phyloP scores from a whole-genome alignment of 2,113 vertebrate species.

The Ctenomys sociabilis region DNA sequence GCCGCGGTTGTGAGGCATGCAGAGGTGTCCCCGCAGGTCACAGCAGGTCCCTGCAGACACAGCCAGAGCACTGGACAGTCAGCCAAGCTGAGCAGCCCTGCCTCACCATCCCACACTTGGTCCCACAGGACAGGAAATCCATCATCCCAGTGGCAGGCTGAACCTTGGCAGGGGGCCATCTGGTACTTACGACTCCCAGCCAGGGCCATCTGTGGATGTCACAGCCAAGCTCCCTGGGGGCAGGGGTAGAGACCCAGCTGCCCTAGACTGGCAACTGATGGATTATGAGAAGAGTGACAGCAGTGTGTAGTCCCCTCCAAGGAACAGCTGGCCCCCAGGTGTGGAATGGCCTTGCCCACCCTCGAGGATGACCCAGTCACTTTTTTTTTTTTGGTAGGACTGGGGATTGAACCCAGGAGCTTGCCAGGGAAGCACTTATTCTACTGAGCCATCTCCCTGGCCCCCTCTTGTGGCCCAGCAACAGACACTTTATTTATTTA shows the following conservation, averaged over 20 bases:
- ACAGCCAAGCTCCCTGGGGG: background rate
- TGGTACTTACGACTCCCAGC: background rate
- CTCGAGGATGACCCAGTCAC: background rate
- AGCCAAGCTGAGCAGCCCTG: background rate
- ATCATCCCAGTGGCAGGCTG: background rate
- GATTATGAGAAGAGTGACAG: background rate
- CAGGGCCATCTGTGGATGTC: background rate
- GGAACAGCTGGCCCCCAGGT: background rate
- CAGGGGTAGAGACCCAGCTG: background rate
- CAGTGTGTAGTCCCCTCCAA: background rate
- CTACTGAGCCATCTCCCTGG: too few species aligned
- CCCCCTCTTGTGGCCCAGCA: too few species aligned
- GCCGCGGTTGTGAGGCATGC: conserved; percentile 94
- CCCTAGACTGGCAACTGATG: background rate
- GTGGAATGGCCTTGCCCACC: background rate
- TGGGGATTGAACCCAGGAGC: too few species aligned
- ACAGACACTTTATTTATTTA: too few species aligned
- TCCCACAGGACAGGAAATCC: conserved; percentile 28
- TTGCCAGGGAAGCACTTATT: too few species aligned
- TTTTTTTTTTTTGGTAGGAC: too few species aligned
- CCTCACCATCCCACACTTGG: rapidly evolving
- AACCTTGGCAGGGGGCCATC: conserved; percentile 44
- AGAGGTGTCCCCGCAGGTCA: conserved; percentile 94
- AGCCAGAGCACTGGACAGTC: background rate
- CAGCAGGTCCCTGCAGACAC: conserved; percentile 93